phyloP scores from a whole-genome alignment of 2,888 invertebrate genomes.

The Nemapogon koenigi region DNA sequence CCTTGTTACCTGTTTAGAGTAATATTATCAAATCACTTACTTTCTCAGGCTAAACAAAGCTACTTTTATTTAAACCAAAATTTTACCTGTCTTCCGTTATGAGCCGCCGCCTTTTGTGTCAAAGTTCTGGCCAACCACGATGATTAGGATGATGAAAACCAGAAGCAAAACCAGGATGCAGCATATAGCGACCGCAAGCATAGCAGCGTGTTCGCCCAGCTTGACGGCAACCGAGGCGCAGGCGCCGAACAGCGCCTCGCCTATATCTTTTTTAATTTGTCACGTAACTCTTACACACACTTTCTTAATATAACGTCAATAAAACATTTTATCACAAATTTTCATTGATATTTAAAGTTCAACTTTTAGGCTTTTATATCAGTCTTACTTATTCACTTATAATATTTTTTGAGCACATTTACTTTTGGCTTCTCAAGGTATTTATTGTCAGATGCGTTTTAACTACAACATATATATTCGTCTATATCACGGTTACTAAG shows the following conservation, averaged over 20 bases:
- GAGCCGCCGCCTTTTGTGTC: conserved; percentile 64
- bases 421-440: too few species aligned
- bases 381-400: conserved; percentile 13
- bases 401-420: conserved; percentile 11
- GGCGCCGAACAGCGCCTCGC: conserved; percentile 17
- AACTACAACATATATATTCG: too few species aligned
- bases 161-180: conserved; percentile 81
- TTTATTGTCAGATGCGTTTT: too few species aligned
- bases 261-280: conserved; percentile 25
- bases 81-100: conserved; percentile 46
- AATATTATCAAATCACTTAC: too few species aligned
- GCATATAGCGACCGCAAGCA: conserved; percentile 86
- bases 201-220: conserved; percentile 66
- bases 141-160: conserved; percentile 83
- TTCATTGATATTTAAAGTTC: conserved; percentile 5
- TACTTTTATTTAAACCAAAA: too few species aligned
- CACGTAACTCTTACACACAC: not conserved
- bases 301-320: not conserved
- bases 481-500: too few species aligned
- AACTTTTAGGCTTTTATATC: conserved; percentile 6
- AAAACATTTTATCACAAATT: conserved; percentile 8
- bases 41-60: too few species aligned
- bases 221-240: conserved; percentile 44
- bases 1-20: too few species aligned
- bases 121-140: conserved; percentile 80